Percentiles rank a stretch among this genome's conserved stretches.
Evolutionary conservation across 2,113 vertebrate species (phyloP).

Genomic region (Kryptolebias marmoratus): DNA sequence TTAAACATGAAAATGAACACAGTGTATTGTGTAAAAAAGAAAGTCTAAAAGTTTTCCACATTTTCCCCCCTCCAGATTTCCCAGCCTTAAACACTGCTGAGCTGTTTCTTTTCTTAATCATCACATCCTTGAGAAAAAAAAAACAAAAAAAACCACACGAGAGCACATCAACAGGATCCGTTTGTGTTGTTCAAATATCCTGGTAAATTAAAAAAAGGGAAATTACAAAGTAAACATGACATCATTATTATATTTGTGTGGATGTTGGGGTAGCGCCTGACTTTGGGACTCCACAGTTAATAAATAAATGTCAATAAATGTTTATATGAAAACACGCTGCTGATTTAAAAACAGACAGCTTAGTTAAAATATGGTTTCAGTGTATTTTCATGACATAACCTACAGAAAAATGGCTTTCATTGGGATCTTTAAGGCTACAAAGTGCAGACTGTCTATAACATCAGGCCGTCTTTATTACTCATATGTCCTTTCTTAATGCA

Average conservation of each 20-base stretch:
- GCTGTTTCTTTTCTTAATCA: constrained; percentile 18
- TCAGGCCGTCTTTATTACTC: not conserved
- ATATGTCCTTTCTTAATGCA: constrained; percentile 46
- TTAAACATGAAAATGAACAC: no score
- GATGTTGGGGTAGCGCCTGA: not conserved
- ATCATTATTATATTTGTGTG: constrained; percentile 8
- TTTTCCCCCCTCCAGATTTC: not conserved
- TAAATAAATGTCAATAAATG: no score
- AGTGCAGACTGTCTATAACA: constrained; percentile 16
- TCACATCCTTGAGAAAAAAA: constrained; percentile 13
- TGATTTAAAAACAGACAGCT: not conserved
- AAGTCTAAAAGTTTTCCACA: no score
- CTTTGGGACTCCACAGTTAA: no score
- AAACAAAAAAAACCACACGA: not conserved
- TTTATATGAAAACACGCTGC: no score
- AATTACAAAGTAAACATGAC: constrained; percentile 40
- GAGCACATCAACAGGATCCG: constrained; percentile 10
- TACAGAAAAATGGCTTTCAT: not conserved
- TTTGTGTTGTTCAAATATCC: constrained; percentile 3
- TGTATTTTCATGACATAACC: not conserved
- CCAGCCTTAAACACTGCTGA: not conserved
- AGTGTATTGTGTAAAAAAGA: no score
- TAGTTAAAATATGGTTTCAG: constrained; percentile 15
- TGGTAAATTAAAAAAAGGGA: not conserved
- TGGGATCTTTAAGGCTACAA: not conserved